A percentile compares a stretch with the other conserved stretches of the same genome.
These are phyloP conservation scores for Semibalanus balanoides DNA, from an alignment of 1,140 invertebrate species.

Conservation along the genomic window DNA sequence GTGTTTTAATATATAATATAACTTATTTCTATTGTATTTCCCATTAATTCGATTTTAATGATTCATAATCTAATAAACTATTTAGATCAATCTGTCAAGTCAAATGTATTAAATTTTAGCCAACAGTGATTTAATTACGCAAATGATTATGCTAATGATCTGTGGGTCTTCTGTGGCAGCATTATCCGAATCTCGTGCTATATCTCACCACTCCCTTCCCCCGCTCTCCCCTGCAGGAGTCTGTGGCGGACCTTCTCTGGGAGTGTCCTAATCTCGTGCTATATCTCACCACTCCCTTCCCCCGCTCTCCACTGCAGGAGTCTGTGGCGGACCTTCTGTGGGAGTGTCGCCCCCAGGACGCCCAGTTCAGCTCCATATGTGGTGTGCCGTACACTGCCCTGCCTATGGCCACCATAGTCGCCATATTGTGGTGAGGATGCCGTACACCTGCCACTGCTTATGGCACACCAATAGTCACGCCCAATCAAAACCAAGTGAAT, in stretches of 20 bases:
- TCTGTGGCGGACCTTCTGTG: constrained; percentile 49
- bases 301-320: constrained; percentile 34
- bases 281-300: constrained; percentile 31
- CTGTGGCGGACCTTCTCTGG: constrained; percentile 28
- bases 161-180: too few species aligned
- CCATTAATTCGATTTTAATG: too few species aligned
- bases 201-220: constrained; percentile 31
- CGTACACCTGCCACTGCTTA: neutral
- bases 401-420: constrained; percentile 77
- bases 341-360: constrained; percentile 18
- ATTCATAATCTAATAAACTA: too few species aligned
- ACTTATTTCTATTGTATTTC: too few species aligned
- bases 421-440: constrained; percentile 37
- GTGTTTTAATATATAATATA: too few species aligned
- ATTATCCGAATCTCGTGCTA: too few species aligned
- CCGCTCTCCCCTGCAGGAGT: constrained; percentile 35
- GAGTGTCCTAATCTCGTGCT: too few species aligned
- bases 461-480: neutral
- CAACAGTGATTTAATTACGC: too few species aligned
- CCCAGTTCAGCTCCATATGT: constrained; percentile 54
- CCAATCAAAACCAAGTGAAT: too few species aligned
- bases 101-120: too few species aligned
- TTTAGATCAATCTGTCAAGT: too few species aligned
- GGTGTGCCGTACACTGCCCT: constrained; percentile 95
- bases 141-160: too few species aligned